Evolutionary conservation across 1,140 invertebrate species (phyloP).

Genomic region (Sminthurinus signatus): DNA sequence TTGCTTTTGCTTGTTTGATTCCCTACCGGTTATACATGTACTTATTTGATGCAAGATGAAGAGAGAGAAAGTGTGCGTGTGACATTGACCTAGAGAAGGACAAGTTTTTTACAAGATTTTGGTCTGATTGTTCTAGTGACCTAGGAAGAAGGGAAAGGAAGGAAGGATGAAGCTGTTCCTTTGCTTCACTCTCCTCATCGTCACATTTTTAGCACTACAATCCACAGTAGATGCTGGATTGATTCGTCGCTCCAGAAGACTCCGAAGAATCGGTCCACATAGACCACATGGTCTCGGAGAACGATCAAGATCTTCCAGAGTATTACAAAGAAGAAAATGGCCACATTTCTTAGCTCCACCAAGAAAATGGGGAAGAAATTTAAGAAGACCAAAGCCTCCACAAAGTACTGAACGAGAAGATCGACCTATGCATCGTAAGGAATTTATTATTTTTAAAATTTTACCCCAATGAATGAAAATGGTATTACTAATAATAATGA

Average conservation of each 20-base stretch:
- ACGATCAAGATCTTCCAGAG: neutral
- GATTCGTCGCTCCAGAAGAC: neutral
- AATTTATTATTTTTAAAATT: neutral
- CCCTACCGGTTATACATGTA: no score
- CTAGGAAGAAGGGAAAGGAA: constrained; percentile 19
- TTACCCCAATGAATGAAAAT: neutral
- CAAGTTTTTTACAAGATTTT: constrained; percentile 35
- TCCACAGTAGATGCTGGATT: neutral
- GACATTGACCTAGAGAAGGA: constrained; percentile 38
- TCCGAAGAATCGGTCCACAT: neutral
- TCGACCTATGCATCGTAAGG: constrained; percentile 1
- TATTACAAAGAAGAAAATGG: neutral
- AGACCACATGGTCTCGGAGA: neutral
- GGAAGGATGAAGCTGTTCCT: constrained; percentile 24
- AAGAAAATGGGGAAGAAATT: neutral
- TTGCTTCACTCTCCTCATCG: constrained; percentile 23
- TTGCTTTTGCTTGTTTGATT: no score
- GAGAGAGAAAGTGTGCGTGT: constrained; percentile 31
- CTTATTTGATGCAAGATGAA: no score
- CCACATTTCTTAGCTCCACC: constrained; percentile 7
- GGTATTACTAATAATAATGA: no score
- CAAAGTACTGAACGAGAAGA: neutral
- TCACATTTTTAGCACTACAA: neutral
- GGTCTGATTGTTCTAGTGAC: constrained; percentile 38
- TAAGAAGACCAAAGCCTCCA: neutral